These are phyloP conservation scores for Pogonomyrmex barbatus DNA, from an alignment of 1,140 invertebrate genomes.

Conservation along the genomic window DNA sequence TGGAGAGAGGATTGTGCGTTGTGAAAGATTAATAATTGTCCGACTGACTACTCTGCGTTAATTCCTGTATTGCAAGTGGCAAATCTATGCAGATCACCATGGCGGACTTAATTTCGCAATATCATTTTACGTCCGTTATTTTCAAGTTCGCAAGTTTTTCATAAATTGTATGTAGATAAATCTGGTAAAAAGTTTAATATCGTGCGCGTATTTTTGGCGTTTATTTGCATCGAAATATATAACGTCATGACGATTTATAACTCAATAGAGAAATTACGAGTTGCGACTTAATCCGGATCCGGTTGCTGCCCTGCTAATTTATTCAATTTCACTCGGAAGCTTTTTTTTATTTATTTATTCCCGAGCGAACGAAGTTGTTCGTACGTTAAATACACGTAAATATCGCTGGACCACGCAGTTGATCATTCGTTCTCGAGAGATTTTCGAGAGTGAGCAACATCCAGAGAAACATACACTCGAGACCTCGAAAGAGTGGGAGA, in stretches of 20 bases:
- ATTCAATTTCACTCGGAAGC: slow-evolving; percentile 27
- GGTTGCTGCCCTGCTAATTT: slow-evolving; percentile 35
- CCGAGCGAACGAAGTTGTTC: slow-evolving; percentile 41
- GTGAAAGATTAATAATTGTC: slow-evolving; percentile 12
- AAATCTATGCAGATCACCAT: not conserved
- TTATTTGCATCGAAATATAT: slow-evolving; percentile 42
- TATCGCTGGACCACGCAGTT: not conserved
- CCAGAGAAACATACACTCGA: slow-evolving; percentile 23
- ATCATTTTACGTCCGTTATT: not conserved
- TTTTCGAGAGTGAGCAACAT: slow-evolving; percentile 52
- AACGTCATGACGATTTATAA: not conserved
- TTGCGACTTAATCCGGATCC: slow-evolving; percentile 7
- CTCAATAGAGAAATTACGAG: slow-evolving; percentile 19
- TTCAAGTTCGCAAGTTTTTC: not conserved
- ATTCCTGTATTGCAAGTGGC: not conserved
- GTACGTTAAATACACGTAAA: not conserved
- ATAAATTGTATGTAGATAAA: not conserved
- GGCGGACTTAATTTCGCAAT: slow-evolving; percentile 8
- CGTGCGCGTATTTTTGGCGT: not conserved
- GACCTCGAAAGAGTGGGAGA: slow-evolving; percentile 6
- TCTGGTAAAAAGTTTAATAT: not conserved
- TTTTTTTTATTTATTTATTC: slow-evolving; percentile 58
- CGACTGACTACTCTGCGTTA: not conserved
- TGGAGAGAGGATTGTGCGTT: too few relatives aligned
- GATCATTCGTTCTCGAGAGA: slow-evolving; percentile 41